These are phyloP conservation scores for Apomyelois bistriatella DNA, from an alignment of 2,888 invertebrate genomes.

Conservation along the genomic window DNA sequence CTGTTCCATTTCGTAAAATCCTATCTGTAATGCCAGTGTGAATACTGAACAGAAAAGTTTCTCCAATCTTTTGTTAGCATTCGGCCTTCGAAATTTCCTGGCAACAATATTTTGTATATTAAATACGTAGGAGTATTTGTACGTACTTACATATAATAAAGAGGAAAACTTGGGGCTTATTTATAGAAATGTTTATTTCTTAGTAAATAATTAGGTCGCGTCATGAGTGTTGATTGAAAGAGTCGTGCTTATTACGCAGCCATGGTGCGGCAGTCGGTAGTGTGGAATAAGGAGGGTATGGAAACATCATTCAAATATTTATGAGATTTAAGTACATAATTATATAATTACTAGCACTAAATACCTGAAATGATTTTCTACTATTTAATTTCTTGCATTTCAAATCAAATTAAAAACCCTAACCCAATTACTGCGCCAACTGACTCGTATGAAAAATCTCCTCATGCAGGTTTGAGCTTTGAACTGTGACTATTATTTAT, in stretches of 20 bases:
- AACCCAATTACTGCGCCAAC: no score
- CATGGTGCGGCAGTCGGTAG: constrained; percentile 26
- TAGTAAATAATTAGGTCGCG: constrained; percentile 13
- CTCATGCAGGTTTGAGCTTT: no score
- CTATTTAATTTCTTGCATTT: no score
- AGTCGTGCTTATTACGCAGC: constrained; percentile 39
- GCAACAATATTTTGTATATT: constrained; percentile 18
- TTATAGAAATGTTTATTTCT: constrained; percentile 8
- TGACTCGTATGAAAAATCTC: no score
- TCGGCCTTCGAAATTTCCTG: constrained; percentile 31
- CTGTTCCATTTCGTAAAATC: constrained; percentile 47
- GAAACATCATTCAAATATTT: background rate
- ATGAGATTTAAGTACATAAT: no score
- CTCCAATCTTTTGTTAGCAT: constrained; percentile 34
- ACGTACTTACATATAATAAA: background rate
- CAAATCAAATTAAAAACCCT: no score
- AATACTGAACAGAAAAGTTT: constrained; percentile 43
- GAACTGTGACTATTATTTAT: no score
- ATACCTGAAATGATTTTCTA: no score
- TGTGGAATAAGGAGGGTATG: background rate
- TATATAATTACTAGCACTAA: no score
- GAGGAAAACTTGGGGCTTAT: background rate
- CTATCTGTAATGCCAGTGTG: constrained; percentile 49
- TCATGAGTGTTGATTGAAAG: constrained; percentile 42
- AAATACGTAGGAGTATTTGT: background rate